Evolutionary conservation across 2,113 vertebrate species (phyloP), one percentile per base, ranked within the genome.

Genomic region (Thunnus thynnus): DNA sequence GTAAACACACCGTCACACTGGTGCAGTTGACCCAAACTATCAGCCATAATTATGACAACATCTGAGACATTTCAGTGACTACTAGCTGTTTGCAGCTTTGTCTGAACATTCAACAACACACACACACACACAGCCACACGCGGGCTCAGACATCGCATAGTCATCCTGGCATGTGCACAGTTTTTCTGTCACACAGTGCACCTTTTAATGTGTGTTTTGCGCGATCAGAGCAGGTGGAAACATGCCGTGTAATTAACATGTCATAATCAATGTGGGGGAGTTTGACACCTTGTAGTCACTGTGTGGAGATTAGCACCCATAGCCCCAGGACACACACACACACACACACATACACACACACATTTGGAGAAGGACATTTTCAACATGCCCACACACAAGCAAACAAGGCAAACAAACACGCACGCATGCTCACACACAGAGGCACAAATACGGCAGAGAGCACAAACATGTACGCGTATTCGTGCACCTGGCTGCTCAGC

Each of bases 181-280:
- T 55, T 58, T 32, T 44, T 20, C 66, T 20, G 10, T 14, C 17
- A 30, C 48, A 18, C 55, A 52, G 25, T 16, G n/a, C 70, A 61
- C 25, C 32, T 80, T 78, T 80, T 62, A 85, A 83, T 70, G 76
- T 63, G 73, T 32, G 72, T 86, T 63, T 84, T 87, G 85, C 84
- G 96, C 96, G 96, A 97, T 96, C 95, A 95, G 95, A 96, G 96
- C 96, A 97, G 97, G 96, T 96, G 97, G 96, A 97, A 97, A 95
- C 95, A 96, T 95, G 95, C 96, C 96, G 94, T 98, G 97, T 99
- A 98, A 99, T 99, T 99, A 99, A 99, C 96, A 97, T 97, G 97
- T 98, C 97, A 97, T 98, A 97, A 98, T 98, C 97, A 98, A 97
- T 97, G 97, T 98, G 86, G 86, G 85, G 64, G 84, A 78, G 96